A percentile compares a stretch with the other conserved stretches of the same genome.
Conservation (phyloP, 2,888 invertebrate genomes). For the Doris montereyensis region DNA sequence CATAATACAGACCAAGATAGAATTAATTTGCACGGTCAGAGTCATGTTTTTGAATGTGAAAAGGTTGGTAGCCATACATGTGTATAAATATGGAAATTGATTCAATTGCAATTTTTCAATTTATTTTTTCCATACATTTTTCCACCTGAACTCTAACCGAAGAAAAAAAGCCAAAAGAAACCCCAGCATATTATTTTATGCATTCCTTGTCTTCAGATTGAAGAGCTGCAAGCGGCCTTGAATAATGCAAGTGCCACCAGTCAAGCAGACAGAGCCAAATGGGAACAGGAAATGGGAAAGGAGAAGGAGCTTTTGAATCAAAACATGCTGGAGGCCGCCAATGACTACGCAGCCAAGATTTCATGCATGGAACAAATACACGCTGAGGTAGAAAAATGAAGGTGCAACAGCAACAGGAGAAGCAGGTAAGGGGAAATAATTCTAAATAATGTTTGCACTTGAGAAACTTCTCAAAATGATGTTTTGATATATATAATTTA, state of each 20-base stretch:
- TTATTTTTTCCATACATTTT: too few relatives aligned
- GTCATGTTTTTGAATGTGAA: too few relatives aligned
- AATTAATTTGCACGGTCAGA: too few relatives aligned
- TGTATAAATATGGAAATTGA: too few relatives aligned
- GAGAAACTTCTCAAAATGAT: too few relatives aligned
- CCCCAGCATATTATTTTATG: too few relatives aligned
- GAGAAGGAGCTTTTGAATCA: constrained; percentile 57
- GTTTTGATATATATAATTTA: too few relatives aligned
- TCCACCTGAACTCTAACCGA: too few relatives aligned
- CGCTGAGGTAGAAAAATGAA: constrained; percentile 50
- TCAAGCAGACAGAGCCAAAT: constrained; percentile 52
- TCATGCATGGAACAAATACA: constrained; percentile 56
- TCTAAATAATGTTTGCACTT: not conserved
- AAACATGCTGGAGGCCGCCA: constrained; percentile 58
- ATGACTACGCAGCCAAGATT: constrained; percentile 61
- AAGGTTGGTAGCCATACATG: too few relatives aligned
- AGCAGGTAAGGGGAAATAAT: constrained; percentile 54
- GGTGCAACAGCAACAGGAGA: constrained; percentile 51
- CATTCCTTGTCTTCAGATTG: constrained; percentile 46
- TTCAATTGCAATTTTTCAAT: too few relatives aligned
- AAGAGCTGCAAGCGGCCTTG: constrained; percentile 49
- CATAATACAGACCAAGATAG: too few relatives aligned
- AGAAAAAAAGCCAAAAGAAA: too few relatives aligned
- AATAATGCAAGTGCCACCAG: constrained; percentile 47
- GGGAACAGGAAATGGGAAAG: constrained; percentile 54